Evolutionary conservation across 2,888 invertebrate genomes (phyloP), one percentile per base, ranked within the genome.

Genomic region (Eudasyphora cyanicolor): DNA sequence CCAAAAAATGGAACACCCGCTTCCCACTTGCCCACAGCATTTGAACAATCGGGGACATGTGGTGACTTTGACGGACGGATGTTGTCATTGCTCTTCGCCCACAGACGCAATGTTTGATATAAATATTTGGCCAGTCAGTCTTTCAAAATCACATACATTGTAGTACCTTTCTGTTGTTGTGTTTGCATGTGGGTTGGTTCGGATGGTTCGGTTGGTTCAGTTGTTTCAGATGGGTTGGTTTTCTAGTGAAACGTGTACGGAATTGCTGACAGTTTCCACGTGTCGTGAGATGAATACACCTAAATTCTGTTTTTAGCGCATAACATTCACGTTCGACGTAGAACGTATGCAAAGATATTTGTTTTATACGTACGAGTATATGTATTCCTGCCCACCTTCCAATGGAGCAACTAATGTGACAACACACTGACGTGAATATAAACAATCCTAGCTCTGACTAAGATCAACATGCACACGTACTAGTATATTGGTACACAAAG

Each of bases 261-360:
- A 74, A 74, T 77, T 49, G 69, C 67, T 51, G 69, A 74, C 67
- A 82, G 35, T 73, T 77, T 73, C 27, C 21, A 67, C 57, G 10
- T 57, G 21, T 54, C 67, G 76, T 81, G 76, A 76, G 64, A 21
- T 54, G 77, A 62, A 62, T 82, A 77, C 60, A 27, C 74, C 4
- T 69, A n/a, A 74, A 45, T 14, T 12, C 27, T 60, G 38, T 74
- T 51, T 35, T 21, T 51, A 21, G 8, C 21, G 51, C 21, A 51
- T 2, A 51, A 21, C 19, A 51, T 7, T 35, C 51, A 51, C 17
- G 19, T 21, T 14, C 10, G 7, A 5, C 19, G 5, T 14, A 19
- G 17, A 19, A 51, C 32, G 8, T 32, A 32, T 32, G 32, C 32
- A 32, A n/a, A 12, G 45, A 12, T 45, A n/a, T 45, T n/a, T n/a